A percentile compares a stretch with the other conserved stretches of the same genome.
phyloP scores from a whole-genome alignment of 2,113 vertebrate genomes.

The Mastomys natalensis region DNA sequence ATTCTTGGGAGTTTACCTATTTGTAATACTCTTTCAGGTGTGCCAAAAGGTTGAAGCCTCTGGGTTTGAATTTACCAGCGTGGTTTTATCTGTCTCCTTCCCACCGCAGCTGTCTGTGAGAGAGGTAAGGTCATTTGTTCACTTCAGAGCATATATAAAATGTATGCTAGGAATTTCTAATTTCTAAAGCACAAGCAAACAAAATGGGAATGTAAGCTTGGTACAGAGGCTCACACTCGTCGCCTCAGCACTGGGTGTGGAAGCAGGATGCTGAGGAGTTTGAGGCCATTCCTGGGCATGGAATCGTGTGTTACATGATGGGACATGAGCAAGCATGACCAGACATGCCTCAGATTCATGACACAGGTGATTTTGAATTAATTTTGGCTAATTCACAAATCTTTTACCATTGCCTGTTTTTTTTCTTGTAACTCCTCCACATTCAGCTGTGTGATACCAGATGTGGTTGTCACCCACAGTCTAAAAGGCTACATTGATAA shows the following conservation, averaged over 20 bases:
- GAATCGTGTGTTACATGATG: neutral
- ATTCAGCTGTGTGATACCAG: neutral
- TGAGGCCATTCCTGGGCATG: neutral
- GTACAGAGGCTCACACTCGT: neutral
- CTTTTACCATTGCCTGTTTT: neutral
- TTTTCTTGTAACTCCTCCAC: neutral
- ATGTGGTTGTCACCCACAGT: neutral
- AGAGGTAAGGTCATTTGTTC: conserved; percentile 90
- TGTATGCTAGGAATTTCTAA: neutral
- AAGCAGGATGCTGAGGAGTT: neutral
- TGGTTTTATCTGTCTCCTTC: conserved; percentile 95
- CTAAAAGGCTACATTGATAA: neutral
- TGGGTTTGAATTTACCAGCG: conserved; percentile 92
- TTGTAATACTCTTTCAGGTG: conserved; percentile 87
- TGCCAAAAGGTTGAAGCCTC: conserved; percentile 90
- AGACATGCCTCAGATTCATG: neutral
- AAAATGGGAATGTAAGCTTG: neutral
- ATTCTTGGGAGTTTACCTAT: conserved; percentile 61
- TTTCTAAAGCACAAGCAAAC: neutral
- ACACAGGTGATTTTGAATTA: neutral
- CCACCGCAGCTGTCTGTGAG: conserved; percentile 96
- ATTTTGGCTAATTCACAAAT: neutral
- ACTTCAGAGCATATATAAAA: neutral
- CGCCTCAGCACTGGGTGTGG: neutral
- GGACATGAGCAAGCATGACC: neutral